Percentiles rank a stretch among this genome's conserved stretches.
Conservation (phyloP, 2,797 vertebrate species). For the Mustela erminea region DNA sequence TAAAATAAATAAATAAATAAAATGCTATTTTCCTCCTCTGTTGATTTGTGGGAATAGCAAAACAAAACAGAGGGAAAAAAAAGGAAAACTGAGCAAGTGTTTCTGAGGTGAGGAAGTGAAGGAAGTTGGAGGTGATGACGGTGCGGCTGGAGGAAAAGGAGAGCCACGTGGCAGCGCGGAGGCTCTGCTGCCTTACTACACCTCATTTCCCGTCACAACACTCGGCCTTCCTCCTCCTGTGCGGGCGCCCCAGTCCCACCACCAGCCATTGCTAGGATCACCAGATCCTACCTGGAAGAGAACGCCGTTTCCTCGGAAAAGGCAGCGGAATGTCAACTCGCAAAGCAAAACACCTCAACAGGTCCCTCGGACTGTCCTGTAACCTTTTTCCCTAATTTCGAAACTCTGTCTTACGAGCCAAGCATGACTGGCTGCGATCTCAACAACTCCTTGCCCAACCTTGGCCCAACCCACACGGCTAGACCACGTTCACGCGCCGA, state of each 20-base stretch:
- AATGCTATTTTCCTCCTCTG: neutral
- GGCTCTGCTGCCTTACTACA: neutral
- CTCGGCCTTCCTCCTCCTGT: rapidly evolving
- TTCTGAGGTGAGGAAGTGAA: neutral
- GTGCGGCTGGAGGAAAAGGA: neutral
- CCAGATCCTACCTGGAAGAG: neutral
- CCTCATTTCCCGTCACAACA: neutral
- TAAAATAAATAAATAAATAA: neutral
- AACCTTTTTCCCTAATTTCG: neutral
- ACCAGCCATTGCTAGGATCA: neutral
- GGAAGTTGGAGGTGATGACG: neutral
- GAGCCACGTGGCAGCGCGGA: rapidly evolving
- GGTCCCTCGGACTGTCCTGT: neutral
- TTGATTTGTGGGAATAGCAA: neutral
- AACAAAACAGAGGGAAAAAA: neutral
- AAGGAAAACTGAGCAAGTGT: neutral
- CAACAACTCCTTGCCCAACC: neutral
- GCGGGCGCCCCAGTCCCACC: neutral
- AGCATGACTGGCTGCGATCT: neutral
- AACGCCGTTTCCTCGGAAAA: neutral
- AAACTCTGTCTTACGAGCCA: neutral
- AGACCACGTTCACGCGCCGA: rapidly evolving
- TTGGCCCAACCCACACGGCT: neutral
- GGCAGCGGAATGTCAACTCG: neutral
- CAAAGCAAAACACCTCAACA: neutral